phyloP scores from a whole-genome alignment of 2,797 vertebrate genomes.

The Hipposideros larvatus region DNA sequence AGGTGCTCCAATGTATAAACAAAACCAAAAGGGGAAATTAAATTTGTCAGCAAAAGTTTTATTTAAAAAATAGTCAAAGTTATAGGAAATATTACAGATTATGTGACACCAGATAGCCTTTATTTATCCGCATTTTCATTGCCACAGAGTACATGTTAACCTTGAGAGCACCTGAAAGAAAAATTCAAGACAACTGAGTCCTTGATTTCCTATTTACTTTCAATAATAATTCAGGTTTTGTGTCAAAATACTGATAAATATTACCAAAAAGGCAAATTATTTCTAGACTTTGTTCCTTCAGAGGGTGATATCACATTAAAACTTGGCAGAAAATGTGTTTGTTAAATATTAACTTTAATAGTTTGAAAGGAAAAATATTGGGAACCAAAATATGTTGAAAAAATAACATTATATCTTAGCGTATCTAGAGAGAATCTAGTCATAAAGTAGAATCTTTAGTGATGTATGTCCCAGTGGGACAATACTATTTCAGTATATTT shows the following conservation, averaged over 20 bases:
- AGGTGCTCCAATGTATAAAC: slow-evolving; percentile 78
- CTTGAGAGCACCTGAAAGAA: slow-evolving; percentile 85
- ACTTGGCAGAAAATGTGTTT: slow-evolving; percentile 85
- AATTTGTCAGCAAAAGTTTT: slow-evolving; percentile 79
- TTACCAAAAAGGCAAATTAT: slow-evolving; percentile 86
- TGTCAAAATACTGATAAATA: slow-evolving; percentile 88
- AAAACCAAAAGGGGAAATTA: slow-evolving; percentile 80
- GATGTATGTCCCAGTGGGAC: slow-evolving; percentile 85
- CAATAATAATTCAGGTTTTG: slow-evolving; percentile 87
- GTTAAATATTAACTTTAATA: slow-evolving; percentile 89
- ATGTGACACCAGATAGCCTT: slow-evolving; percentile 77
- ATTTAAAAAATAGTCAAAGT: slow-evolving; percentile 79
- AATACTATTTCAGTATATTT: slow-evolving; percentile 84
- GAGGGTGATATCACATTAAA: slow-evolving; percentile 85
- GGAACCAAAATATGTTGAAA: slow-evolving; percentile 85
- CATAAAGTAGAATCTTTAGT: slow-evolving; percentile 83
- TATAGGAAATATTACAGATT: slow-evolving; percentile 80
- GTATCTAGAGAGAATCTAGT: slow-evolving; percentile 82
- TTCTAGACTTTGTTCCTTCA: slow-evolving; percentile 86
- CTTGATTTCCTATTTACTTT: slow-evolving; percentile 87
- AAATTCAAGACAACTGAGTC: slow-evolving; percentile 82
- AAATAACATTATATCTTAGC: slow-evolving; percentile 85
- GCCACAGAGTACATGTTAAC: slow-evolving; percentile 75
- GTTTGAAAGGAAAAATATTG: slow-evolving; percentile 86
- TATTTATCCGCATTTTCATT: slow-evolving; percentile 84